phyloP scores from a whole-genome alignment of 2,113 vertebrate species.

The Dasyornis broadbenti region DNA sequence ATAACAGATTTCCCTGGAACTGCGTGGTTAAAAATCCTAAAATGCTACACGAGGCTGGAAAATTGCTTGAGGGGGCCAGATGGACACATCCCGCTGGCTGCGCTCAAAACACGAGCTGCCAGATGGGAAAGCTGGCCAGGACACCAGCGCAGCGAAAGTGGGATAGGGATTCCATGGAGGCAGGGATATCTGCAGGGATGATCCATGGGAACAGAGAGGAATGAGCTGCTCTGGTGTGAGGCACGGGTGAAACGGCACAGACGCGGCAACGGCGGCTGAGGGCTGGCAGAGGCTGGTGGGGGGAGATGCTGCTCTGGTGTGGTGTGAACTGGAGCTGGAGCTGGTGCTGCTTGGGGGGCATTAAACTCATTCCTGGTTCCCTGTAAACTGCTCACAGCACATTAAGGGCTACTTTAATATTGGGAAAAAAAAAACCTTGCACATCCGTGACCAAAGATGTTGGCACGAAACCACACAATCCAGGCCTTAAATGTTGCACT shows the following conservation, averaged over 20 bases:
- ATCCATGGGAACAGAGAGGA: not conserved
- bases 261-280: not conserved
- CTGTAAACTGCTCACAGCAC: not conserved
- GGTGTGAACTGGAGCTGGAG: not conserved
- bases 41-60: not conserved
- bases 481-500: not conserved
- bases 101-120: not conserved
- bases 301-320: not conserved
- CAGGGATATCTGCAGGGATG: not conserved
- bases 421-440: not conserved
- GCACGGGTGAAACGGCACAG: not conserved
- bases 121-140: not conserved
- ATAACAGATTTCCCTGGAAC: not conserved
- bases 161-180: not conserved
- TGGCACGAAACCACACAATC: not conserved
- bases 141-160: not conserved
- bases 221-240: not conserved
- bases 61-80: not conserved
- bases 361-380: not conserved
- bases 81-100: not conserved
- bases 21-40: not conserved
- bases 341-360: not conserved
- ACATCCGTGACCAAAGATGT: rapidly evolving
- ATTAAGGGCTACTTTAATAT: not conserved
- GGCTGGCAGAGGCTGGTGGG: not conserved